These are phyloP conservation scores for Menura novaehollandiae DNA, from an alignment of 2,113 vertebrate species.

Conservation along the genomic window DNA sequence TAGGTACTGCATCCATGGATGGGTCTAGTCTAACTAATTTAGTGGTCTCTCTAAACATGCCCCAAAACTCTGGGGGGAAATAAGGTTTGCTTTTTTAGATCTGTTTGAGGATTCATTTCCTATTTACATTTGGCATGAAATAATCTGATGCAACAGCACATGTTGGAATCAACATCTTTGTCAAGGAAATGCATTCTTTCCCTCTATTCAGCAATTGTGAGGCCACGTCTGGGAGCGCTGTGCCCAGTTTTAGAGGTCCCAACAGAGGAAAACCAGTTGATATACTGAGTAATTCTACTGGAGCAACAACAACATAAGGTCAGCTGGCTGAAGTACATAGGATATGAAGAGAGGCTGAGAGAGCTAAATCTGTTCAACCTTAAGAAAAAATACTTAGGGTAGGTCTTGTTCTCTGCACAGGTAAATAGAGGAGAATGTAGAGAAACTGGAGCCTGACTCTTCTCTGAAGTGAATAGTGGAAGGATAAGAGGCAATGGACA, in stretches of 20 bases:
- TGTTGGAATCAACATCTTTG: background rate
- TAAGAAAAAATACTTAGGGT: background rate
- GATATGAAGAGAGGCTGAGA: background rate
- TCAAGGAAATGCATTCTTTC: background rate
- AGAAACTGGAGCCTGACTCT: background rate
- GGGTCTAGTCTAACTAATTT: background rate
- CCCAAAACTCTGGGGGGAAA: background rate
- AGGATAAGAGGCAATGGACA: background rate
- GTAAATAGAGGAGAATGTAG: background rate
- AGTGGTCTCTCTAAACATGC: background rate
- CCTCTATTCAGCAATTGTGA: background rate
- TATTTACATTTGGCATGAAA: background rate
- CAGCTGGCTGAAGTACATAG: background rate
- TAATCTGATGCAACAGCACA: background rate
- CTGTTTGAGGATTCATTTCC: background rate
- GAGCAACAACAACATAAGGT: background rate
- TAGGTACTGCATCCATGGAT: background rate
- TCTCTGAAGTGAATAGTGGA: background rate
- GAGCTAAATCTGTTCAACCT: background rate
- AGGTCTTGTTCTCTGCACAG: background rate
- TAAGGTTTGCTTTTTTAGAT: background rate
- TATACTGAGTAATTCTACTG: background rate
- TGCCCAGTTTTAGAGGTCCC: background rate
- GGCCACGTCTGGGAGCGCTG: background rate
- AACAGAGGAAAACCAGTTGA: background rate